phyloP scores from a whole-genome alignment of 2,113 vertebrate genomes.

The Paedocypris sp. region DNA sequence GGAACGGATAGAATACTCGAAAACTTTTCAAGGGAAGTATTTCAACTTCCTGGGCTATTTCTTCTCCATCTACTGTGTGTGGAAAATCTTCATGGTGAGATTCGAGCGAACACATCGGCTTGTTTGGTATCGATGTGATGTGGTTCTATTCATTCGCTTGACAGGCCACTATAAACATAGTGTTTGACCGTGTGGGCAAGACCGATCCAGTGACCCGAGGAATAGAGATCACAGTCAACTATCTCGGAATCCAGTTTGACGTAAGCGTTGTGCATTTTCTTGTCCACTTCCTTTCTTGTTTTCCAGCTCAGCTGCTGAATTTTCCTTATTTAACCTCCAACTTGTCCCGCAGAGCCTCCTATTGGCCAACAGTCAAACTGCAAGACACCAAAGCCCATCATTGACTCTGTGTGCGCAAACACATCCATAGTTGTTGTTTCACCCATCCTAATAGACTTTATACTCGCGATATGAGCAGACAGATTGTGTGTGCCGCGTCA shows the following conservation, averaged over 20 bases:
- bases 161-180: slow-evolving; percentile 99
- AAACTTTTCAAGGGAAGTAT: slow-evolving; percentile 97
- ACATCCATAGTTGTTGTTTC: not conserved
- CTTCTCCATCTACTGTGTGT: slow-evolving; percentile 98
- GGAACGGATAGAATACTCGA: slow-evolving; percentile 97
- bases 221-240: slow-evolving; percentile 99
- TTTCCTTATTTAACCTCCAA: too few species aligned
- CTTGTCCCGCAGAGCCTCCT: not conserved
- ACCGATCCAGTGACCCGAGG: slow-evolving; percentile 96
- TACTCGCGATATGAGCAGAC: not conserved
- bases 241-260: slow-evolving; percentile 95
- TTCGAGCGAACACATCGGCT: not conserved
- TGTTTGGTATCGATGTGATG: not conserved
- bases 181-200: slow-evolving; percentile 95
- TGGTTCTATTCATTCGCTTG: slow-evolving; percentile 23
- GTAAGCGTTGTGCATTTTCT: slow-evolving; percentile 58
- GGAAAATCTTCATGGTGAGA: slow-evolving; percentile 98
- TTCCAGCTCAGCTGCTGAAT: too few species aligned
- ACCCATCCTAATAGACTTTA: slow-evolving; percentile 5
- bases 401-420: not conserved
- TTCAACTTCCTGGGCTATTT: slow-evolving; percentile 97
- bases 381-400: not conserved
- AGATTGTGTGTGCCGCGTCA: not conserved
- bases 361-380: not conserved
- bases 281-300: too few species aligned